Evolutionary conservation across 2,888 invertebrate species (phyloP).

Genomic region (Lochmaea crataegi): DNA sequence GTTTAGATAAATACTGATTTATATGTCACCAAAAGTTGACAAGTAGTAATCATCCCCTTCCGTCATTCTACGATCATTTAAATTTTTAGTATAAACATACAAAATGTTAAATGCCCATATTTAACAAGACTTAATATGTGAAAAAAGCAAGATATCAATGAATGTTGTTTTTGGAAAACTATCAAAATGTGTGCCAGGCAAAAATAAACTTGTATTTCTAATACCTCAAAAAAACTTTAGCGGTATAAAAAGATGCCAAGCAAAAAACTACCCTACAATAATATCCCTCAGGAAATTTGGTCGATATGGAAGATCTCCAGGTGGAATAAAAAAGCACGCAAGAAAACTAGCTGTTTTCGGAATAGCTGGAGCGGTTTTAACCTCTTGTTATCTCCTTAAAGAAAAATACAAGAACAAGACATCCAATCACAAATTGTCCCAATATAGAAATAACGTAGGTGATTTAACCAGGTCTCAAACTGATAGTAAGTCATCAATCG

Average conservation of each 20-base stretch:
- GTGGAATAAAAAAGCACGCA: not conserved
- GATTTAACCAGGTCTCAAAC: not conserved
- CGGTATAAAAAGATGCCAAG: not conserved
- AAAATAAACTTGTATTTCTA: not conserved
- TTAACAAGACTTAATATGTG: not conserved
- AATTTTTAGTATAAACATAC: not conserved
- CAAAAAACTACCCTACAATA: not conserved
- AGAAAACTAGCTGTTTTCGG: not conserved
- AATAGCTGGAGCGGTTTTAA: not conserved
- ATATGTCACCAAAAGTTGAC: not conserved
- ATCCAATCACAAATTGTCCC: not conserved
- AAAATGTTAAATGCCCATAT: not conserved
- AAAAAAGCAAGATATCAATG: slow-evolving; percentile 9
- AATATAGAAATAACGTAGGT: slow-evolving; percentile 20
- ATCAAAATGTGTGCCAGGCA: not conserved
- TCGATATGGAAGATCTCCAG: not conserved
- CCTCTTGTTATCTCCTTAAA: not conserved
- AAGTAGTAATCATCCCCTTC: not conserved
- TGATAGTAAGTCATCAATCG: not conserved
- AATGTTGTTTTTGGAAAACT: slow-evolving; percentile 9
- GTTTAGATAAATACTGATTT: not conserved
- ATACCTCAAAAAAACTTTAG: not conserved
- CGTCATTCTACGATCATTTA: not conserved
- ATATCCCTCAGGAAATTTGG: not conserved
- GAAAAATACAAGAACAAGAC: not conserved